A percentile compares a stretch with the other conserved stretches of the same genome.
Conservation (phyloP, 1,140 invertebrate species). For the Lordiphosa stackelbergi region DNA sequence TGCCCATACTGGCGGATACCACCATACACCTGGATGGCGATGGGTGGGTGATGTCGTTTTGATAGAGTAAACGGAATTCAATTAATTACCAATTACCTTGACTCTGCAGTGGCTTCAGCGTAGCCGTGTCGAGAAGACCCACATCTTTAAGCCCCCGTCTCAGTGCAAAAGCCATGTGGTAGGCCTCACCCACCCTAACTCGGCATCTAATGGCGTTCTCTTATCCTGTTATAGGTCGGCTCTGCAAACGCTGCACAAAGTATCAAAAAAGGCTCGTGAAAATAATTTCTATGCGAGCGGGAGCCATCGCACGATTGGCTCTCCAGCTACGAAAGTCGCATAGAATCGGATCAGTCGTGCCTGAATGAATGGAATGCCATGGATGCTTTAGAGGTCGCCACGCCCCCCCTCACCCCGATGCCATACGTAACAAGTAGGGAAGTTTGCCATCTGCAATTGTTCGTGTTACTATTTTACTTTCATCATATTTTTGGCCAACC, state of each 20-base stretch:
- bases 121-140: slow-evolving; percentile 92
- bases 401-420: slow-evolving; percentile 92
- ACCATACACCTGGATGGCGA: slow-evolving; percentile 96
- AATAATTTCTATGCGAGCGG: slow-evolving; percentile 93
- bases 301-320: slow-evolving; percentile 94
- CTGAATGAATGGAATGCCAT: slow-evolving; percentile 98
- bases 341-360: slow-evolving; percentile 92
- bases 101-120: slow-evolving; percentile 91
- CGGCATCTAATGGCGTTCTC: background rate
- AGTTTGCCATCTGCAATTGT: slow-evolving; percentile 36
- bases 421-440: slow-evolving; percentile 86
- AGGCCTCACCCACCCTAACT: slow-evolving; percentile 74
- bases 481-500: slow-evolving; percentile 81
- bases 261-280: slow-evolving; percentile 88
- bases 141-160: slow-evolving; percentile 99
- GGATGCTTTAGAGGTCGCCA: slow-evolving; percentile 91
- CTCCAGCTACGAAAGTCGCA: slow-evolving; percentile 90
- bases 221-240: slow-evolving; percentile 85
- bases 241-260: slow-evolving; percentile 95
- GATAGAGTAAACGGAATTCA: background rate
- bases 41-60: slow-evolving; percentile 83
- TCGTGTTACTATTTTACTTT: background rate
- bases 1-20: slow-evolving; percentile 94
- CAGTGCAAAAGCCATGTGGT: slow-evolving; percentile 99
- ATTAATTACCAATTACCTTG: too few species aligned